A percentile compares a stretch with the other conserved stretches of the same genome.
Evolutionary conservation across 2,888 invertebrate species (phyloP).

Genomic region (Parapristionchus giblindavisi): DNA sequence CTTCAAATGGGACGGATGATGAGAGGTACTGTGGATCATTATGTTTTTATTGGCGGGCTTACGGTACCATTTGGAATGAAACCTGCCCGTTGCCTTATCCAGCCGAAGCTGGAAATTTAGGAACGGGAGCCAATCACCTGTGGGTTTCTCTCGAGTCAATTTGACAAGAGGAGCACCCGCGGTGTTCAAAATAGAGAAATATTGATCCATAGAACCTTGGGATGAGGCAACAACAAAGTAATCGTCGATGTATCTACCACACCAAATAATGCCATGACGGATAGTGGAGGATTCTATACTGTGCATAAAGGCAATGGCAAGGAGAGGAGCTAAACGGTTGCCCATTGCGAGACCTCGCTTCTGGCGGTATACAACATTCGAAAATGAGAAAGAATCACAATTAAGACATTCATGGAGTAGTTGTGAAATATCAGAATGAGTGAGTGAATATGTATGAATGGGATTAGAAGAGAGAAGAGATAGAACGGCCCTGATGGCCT

Average conservation of each 20-base stretch:
- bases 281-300: slow-evolving; percentile 4
- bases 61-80: slow-evolving; percentile 13
- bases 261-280: slow-evolving; percentile 24
- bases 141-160: slow-evolving; percentile 7
- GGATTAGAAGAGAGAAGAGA: too few species aligned
- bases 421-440: background rate
- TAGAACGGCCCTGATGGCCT: slow-evolving; percentile 6
- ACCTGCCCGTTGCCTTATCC: background rate
- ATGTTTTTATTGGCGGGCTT: slow-evolving; percentile 19
- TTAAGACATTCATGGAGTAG: slow-evolving; percentile 2
- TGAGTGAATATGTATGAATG: background rate
- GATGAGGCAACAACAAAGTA: background rate
- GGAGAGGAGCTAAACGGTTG: slow-evolving; percentile 23
- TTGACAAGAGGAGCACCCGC: background rate
- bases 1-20: slow-evolving; percentile 7
- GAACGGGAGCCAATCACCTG: slow-evolving; percentile 7
- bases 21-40: background rate
- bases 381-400: slow-evolving; percentile 16
- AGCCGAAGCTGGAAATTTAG: slow-evolving; percentile 14
- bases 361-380: background rate
- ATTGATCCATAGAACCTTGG: background rate
- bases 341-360: slow-evolving; percentile 24
- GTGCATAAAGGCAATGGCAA: slow-evolving; percentile 23
- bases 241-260: slow-evolving; percentile 20
- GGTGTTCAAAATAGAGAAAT: background rate